phyloP scores from a whole-genome alignment of 2,888 invertebrate genomes.

The Nebria brevicollis region DNA sequence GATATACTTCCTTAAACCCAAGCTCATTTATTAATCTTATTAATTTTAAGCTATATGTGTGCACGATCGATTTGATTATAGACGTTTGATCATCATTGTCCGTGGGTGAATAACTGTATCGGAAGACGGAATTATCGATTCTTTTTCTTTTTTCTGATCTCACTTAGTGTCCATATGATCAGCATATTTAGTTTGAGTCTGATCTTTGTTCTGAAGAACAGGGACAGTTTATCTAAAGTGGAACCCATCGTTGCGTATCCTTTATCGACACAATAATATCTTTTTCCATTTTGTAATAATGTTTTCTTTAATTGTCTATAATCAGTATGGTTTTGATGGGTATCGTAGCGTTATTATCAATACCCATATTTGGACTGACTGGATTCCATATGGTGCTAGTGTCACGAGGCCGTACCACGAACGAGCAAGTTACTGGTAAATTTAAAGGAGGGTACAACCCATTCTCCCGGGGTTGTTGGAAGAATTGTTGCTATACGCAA shows the following conservation, averaged over 20 bases:
- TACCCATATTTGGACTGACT: constrained; percentile 97
- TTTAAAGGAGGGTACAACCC: constrained; percentile 99
- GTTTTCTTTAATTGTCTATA: constrained; percentile 54
- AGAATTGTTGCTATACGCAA: constrained; percentile 94
- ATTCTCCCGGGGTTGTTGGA: constrained; percentile 94
- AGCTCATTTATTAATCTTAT: not conserved
- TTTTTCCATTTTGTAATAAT: too few relatives aligned
- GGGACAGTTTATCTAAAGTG: constrained; percentile 81
- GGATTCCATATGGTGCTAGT: constrained; percentile 98
- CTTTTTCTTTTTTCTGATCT: constrained; percentile 98
- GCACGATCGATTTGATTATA: constrained; percentile 65
- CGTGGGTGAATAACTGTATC: constrained; percentile 98
- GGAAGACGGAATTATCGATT: constrained; percentile 97
- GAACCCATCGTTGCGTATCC: constrained; percentile 89
- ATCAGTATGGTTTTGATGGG: constrained; percentile 90
- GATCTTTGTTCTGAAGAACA: constrained; percentile 88
- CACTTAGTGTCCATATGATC: constrained; percentile 96
- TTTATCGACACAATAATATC: constrained; percentile 61
- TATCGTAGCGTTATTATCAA: constrained; percentile 88
- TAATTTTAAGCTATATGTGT: not conserved
- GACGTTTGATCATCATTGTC: constrained; percentile 99
- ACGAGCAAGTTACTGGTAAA: constrained; percentile 99
- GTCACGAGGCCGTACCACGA: constrained; percentile 95
- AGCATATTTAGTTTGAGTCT: constrained; percentile 95
- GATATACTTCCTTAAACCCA: not conserved